Base-by-base conservation (phyloP, 2,113 vertebrate genomes). In the Bucco capensis region DNA sequence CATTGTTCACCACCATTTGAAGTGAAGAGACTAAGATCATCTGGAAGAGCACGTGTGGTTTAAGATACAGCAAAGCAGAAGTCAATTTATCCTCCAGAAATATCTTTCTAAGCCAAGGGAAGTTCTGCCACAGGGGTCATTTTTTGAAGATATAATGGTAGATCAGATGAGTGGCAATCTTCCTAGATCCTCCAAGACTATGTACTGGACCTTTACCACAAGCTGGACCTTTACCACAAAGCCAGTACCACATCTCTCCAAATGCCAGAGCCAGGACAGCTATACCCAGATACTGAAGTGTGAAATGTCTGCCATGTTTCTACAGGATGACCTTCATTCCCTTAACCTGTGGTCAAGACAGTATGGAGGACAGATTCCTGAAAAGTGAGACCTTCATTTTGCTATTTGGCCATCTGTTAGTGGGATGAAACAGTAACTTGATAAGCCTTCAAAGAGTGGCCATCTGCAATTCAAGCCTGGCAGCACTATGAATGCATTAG, bases 371-470 rank as follows among this genome's bases (percentile, higher is more conserved):
- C 49, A 74, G 49, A 76, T 42, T 40, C 46, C 58, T 87, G 94
- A 49, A 95, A 95, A 92, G 23, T 1, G 30, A 96, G 60, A 79
- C 56, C 60, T 40, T 62, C n/a, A 30, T 54, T 69, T 40, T 64
- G 44, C 66, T 65, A n/a, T 25, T 90, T 33, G 25, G 33, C 95
- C 95, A 89, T 91, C 96, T 97, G 96, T 5, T 73, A 25, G 5
- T 17, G 35, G 74, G 49, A 56, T 38, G 51, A 83, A 57, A 38
- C 7, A 8, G 94, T 77, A 96, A 97, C 46, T 46, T 14, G 31
- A 97, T 80, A 62, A 27, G 62, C 64, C 89, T 75, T 87, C 53
- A 60, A 58, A 57, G 35, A 80, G 50, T 5, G 28, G 33, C 94
- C 93, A 92, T 91, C 94, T 94, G 94, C 87, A 94, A 46, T 65